Evolutionary conservation across 2,797 vertebrate genomes (phyloP).

Genomic region (Enteromius treurensis): DNA sequence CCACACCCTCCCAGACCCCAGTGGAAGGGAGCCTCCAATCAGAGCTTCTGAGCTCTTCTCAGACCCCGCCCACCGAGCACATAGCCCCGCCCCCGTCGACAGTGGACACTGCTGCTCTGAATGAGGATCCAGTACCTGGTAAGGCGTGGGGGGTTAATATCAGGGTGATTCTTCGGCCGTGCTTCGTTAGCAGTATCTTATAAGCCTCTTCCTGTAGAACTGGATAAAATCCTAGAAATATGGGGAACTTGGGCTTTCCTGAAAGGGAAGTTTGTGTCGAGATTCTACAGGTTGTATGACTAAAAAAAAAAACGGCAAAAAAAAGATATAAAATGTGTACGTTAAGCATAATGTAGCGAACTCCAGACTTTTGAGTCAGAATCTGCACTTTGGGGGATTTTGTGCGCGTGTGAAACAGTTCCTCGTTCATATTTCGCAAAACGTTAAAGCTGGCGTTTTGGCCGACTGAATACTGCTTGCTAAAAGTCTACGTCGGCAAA

Average conservation of each 20-base stretch:
- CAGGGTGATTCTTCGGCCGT: background rate
- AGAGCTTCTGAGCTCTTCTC: slow-evolving; percentile 85
- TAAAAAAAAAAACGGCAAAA: background rate
- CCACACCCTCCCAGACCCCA: slow-evolving; percentile 84
- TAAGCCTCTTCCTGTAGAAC: background rate
- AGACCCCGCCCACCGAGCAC: slow-evolving; percentile 80
- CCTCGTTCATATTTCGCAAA: no score
- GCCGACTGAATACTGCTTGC: no score
- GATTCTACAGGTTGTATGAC: background rate
- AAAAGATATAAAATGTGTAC: background rate
- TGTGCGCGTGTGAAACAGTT: no score
- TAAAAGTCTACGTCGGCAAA: no score
- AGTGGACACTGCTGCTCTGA: slow-evolving; percentile 86
- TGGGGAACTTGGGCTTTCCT: no score
- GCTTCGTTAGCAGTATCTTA: background rate
- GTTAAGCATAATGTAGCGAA: no score
- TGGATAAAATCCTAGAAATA: background rate
- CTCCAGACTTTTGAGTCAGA: background rate
- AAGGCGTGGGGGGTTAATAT: slow-evolving; percentile 34
- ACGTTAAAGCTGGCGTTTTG: no score
- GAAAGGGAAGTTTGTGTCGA: no score
- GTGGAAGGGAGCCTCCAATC: slow-evolving; percentile 88
- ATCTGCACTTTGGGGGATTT: background rate
- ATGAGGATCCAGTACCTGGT: slow-evolving; percentile 80
- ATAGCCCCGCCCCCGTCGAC: slow-evolving; percentile 83